Conservation (phyloP, 2,797 vertebrate genomes). For the Enteromius thamalakanensis region DNA sequence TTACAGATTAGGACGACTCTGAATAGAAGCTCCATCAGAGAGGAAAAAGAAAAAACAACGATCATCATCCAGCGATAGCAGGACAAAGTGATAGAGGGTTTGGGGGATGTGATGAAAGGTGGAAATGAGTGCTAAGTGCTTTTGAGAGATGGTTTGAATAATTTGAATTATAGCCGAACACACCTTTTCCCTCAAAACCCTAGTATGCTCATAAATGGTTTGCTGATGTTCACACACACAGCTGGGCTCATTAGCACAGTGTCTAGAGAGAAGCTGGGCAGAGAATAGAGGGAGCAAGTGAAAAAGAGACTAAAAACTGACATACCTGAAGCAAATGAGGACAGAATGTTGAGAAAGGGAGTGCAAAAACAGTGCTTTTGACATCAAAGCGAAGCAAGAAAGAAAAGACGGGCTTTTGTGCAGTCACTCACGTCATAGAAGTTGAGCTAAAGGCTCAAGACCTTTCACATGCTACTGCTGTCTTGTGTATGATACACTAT, state of each 20-base stretch:
- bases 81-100: constrained; percentile 5
- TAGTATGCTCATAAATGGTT: constrained; percentile 42
- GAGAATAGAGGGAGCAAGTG: neutral
- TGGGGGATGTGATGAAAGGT: constrained; percentile 27
- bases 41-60: neutral
- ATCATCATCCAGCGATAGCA: neutral
- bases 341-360: neutral
- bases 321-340: constrained; percentile 16
- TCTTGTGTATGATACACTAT: constrained; percentile 16
- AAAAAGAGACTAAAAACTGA: constrained; percentile 10
- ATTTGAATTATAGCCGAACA: constrained; percentile 51
- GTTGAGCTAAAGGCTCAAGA: constrained; percentile 19
- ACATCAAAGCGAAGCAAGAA: neutral
- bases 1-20: neutral
- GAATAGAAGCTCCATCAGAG: constrained; percentile 18
- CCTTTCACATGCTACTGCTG: constrained; percentile 16
- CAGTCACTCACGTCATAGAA: constrained; percentile 14
- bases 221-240: constrained; percentile 42
- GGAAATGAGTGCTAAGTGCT: constrained; percentile 25
- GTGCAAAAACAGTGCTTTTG: neutral
- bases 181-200: constrained; percentile 26
- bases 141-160: constrained; percentile 46
- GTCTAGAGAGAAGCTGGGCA: constrained; percentile 39
- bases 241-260: constrained; percentile 45
- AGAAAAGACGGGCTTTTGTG: constrained; percentile 1